Conservation (phyloP, 2,797 vertebrate genomes). For the Babyrousa celebensis region DNA sequence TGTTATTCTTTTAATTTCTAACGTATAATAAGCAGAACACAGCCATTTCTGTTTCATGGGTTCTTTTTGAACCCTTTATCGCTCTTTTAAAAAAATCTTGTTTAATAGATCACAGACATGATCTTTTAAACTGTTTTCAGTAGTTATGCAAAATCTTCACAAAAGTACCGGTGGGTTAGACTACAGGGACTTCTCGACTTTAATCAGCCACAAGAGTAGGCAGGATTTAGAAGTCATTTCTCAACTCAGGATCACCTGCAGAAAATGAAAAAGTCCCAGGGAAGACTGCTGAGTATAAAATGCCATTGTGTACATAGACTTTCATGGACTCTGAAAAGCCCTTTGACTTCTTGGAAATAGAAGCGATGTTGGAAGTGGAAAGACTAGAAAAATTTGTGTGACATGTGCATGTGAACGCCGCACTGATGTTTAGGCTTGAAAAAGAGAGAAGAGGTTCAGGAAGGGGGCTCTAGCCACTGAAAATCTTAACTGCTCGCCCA, state of each 20-base stretch:
- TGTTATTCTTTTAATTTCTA: constrained; percentile 88
- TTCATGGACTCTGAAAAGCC: constrained; percentile 88
- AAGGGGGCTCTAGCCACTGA: constrained; percentile 82
- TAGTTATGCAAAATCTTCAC: constrained; percentile 91
- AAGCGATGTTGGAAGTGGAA: constrained; percentile 86
- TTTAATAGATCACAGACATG: constrained; percentile 92
- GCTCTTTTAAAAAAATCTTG: constrained; percentile 87
- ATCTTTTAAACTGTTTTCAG: constrained; percentile 92
- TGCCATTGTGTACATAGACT: constrained; percentile 86
- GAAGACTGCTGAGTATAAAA: constrained; percentile 88
- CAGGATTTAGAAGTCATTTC: constrained; percentile 91
- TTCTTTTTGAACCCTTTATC: constrained; percentile 91
- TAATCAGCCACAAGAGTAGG: constrained; percentile 90
- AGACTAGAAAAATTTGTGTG: constrained; percentile 85
- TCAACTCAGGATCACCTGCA: constrained; percentile 89
- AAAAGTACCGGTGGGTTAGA: constrained; percentile 88
- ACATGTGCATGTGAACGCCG: constrained; percentile 78
- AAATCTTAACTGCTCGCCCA: constrained; percentile 84
- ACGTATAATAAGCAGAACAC: constrained; percentile 88
- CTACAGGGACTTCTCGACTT: constrained; percentile 90
- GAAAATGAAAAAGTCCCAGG: constrained; percentile 87
- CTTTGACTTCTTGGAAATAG: constrained; percentile 88
- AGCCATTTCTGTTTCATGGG: constrained; percentile 89
- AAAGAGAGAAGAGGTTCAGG: constrained; percentile 80
- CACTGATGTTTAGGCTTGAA: constrained; percentile 87